phyloP scores from a whole-genome alignment of 2,113 vertebrate genomes.

The Baryphthengus martii region DNA sequence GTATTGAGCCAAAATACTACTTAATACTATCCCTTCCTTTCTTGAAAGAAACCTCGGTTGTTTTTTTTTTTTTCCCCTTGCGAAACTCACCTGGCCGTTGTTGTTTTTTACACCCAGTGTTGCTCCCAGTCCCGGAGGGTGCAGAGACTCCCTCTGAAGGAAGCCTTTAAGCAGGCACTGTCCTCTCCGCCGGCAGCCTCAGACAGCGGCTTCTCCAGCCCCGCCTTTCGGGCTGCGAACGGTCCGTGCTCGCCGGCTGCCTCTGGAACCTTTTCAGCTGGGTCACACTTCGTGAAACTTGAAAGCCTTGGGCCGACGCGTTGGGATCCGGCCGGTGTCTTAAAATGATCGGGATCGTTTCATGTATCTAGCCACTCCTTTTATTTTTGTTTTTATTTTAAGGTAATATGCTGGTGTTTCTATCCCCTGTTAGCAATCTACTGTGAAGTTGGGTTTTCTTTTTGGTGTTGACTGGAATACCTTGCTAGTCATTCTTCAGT shows the following conservation, averaged over 20 bases:
- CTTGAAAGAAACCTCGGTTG: too few species aligned
- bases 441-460: neutral
- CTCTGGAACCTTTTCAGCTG: too few species aligned
- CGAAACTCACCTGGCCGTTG: accelerated
- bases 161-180: too few species aligned
- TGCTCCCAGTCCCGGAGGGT: accelerated
- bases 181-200: too few species aligned
- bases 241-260: too few species aligned
- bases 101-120: accelerated
- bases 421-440: accelerated
- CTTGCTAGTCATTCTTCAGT: neutral
- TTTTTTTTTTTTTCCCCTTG: neutral
- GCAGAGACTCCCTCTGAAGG: too few species aligned
- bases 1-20: accelerated
- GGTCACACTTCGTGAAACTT: too few species aligned
- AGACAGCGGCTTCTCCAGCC: too few species aligned
- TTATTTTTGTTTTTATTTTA: neutral
- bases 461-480: neutral
- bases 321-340: accelerated
- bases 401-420: accelerated
- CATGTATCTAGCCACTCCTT: accelerated
- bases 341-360: accelerated
- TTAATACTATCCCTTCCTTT: neutral
- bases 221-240: too few species aligned
- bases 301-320: neutral